phyloP scores from a whole-genome alignment of 1,140 invertebrate species.

The Heliothis virescens region DNA sequence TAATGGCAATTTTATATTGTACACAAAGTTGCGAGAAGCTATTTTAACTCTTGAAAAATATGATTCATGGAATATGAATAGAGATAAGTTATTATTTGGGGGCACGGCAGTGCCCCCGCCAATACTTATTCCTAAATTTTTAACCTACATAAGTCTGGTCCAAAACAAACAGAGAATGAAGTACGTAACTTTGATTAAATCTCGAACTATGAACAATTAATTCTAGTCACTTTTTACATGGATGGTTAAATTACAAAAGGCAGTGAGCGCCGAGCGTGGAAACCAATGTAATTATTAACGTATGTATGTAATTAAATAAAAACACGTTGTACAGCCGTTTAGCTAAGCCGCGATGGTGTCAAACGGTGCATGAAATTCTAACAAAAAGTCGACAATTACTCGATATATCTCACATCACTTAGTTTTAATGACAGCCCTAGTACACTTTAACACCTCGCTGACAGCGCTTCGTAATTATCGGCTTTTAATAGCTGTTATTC shows the following conservation, averaged over 20 bases:
- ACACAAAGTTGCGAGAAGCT: not conserved
- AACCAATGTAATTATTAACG: slow-evolving; percentile 33
- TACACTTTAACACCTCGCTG: slow-evolving; percentile 61
- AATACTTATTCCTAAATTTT: too few species aligned
- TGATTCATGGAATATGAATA: too few species aligned
- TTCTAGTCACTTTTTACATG: slow-evolving; percentile 14
- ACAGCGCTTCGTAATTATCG: slow-evolving; percentile 60
- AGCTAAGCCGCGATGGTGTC: slow-evolving; percentile 24
- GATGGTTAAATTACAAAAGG: slow-evolving; percentile 14
- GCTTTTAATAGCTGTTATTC: slow-evolving; percentile 62
- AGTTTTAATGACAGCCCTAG: slow-evolving; percentile 55
- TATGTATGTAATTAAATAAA: slow-evolving; percentile 28
- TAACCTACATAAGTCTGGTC: not conserved
- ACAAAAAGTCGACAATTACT: slow-evolving; percentile 71
- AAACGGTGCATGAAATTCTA: slow-evolving; percentile 69
- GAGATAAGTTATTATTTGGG: too few species aligned
- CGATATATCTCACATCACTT: slow-evolving; percentile 53
- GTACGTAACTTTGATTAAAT: not conserved
- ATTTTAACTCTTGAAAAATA: not conserved
- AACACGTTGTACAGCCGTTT: slow-evolving; percentile 26
- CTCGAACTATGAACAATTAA: slow-evolving; percentile 2
- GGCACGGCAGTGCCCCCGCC: too few species aligned
- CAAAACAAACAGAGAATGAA: not conserved
- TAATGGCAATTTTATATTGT: not conserved
- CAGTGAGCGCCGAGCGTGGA: slow-evolving; percentile 19